phyloP scores from a whole-genome alignment of 2,113 vertebrate species.

The Willisornis vidua region DNA sequence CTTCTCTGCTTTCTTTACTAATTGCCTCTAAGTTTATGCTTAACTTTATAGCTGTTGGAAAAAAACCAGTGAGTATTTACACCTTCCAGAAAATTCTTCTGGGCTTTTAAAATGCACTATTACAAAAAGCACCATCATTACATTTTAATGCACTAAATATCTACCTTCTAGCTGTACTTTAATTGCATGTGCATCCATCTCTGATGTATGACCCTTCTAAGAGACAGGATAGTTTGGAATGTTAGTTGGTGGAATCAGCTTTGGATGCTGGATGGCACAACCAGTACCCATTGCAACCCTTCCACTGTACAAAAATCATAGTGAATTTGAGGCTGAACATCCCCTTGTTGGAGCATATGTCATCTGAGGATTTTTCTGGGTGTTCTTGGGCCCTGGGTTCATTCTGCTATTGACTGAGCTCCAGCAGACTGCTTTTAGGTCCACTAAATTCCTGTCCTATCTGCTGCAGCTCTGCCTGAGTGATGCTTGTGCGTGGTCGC shows the following conservation, averaged over 20 bases:
- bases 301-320: fast-evolving
- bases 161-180: neutral
- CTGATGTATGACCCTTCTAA: neutral
- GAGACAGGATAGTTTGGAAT: neutral
- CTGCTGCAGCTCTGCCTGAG: neutral
- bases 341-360: neutral
- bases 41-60: neutral
- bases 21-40: neutral
- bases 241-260: neutral
- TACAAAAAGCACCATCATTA: fast-evolving
- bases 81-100: neutral
- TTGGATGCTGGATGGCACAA: neutral
- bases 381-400: neutral
- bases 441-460: neutral
- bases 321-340: neutral
- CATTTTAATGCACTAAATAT: neutral
- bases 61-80: neutral
- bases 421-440: neutral
- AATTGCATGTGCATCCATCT: neutral
- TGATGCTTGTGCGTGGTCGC: fast-evolving
- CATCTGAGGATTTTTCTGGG: neutral
- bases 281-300: neutral
- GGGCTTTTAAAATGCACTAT: neutral
- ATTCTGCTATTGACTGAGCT: neutral
- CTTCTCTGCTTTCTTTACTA: neutral